Percentiles rank a stretch among this genome's conserved stretches.
Evolutionary conservation across 2,888 invertebrate genomes (phyloP).

Genomic region (Panopea generosa): DNA sequence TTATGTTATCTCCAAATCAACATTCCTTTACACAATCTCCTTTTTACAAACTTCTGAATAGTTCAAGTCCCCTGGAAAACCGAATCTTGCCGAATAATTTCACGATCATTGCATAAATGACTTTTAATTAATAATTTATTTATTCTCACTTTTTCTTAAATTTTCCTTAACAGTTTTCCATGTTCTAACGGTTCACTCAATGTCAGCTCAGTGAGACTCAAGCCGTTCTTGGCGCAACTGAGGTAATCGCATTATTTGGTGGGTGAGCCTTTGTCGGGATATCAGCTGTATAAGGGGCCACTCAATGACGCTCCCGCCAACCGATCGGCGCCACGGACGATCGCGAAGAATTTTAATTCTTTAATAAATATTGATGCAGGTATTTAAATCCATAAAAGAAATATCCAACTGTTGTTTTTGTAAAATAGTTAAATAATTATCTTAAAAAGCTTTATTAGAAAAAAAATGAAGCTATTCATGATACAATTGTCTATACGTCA

Average conservation of each 20-base stretch:
- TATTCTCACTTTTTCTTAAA: neutral
- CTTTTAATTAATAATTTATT: neutral
- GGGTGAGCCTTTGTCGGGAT: conserved; percentile 36
- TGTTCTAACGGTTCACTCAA: conserved; percentile 6
- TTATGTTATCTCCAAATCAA: neutral
- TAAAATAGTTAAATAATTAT: no score
- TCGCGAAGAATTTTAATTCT: conserved; percentile 4
- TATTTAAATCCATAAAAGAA: no score
- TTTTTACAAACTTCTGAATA: neutral
- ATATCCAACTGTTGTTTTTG: no score
- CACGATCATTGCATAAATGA: neutral
- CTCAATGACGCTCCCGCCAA: conserved; percentile 63
- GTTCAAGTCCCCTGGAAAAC: conserved; percentile 15
- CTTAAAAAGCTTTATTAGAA: no score
- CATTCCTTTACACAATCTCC: conserved; percentile 2
- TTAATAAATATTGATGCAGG: conserved; percentile 1
- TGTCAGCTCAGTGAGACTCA: conserved; percentile 12
- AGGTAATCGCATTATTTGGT: conserved; percentile 1
- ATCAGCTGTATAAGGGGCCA: conserved; percentile 48
- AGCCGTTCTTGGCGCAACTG: conserved; percentile 55
- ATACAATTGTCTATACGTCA: no score
- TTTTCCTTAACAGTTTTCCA: conserved; percentile 22
- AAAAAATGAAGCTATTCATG: no score
- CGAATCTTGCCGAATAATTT: conserved; percentile 41
- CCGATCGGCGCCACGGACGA: conserved; percentile 40